These are phyloP conservation scores for Thalassarche chlororhynchos DNA, from an alignment of 2,113 vertebrate genomes.

Conservation along the genomic window DNA sequence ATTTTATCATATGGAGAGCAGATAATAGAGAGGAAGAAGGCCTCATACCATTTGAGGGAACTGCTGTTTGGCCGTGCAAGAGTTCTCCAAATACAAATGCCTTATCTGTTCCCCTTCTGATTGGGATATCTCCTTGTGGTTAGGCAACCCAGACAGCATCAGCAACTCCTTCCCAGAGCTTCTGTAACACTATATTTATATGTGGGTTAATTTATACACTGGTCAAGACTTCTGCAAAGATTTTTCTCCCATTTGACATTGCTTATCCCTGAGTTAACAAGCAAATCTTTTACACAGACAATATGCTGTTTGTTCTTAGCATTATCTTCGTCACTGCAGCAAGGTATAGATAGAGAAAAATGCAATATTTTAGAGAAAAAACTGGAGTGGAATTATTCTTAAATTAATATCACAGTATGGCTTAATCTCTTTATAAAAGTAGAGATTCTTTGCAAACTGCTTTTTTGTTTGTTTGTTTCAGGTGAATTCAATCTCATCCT, in stretches of 20 bases:
- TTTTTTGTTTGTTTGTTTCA: not conserved
- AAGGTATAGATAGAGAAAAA: not conserved
- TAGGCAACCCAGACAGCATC: not conserved
- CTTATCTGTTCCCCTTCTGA: not conserved
- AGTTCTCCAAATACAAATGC: not conserved
- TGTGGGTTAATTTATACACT: not conserved
- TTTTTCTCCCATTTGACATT: not conserved
- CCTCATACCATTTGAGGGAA: not conserved
- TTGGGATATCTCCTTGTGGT: not conserved
- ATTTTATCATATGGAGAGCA: not conserved
- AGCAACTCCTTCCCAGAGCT: not conserved
- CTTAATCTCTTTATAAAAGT: not conserved
- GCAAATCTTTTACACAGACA: not conserved
- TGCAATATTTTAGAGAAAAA: not conserved
- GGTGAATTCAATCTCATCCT: not conserved
- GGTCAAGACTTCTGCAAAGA: not conserved
- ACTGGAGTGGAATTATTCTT: not conserved
- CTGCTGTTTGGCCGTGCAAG: fast-evolving
- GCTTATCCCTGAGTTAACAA: not conserved
- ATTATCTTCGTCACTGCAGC: not conserved
- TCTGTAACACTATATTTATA: not conserved
- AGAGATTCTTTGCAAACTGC: not conserved
- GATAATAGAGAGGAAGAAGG: not conserved
- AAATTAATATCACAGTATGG: not conserved
- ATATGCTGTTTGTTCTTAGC: not conserved